Evolutionary conservation across 2,113 vertebrate species (phyloP).

Genomic region (Lepisosteus osseus): DNA sequence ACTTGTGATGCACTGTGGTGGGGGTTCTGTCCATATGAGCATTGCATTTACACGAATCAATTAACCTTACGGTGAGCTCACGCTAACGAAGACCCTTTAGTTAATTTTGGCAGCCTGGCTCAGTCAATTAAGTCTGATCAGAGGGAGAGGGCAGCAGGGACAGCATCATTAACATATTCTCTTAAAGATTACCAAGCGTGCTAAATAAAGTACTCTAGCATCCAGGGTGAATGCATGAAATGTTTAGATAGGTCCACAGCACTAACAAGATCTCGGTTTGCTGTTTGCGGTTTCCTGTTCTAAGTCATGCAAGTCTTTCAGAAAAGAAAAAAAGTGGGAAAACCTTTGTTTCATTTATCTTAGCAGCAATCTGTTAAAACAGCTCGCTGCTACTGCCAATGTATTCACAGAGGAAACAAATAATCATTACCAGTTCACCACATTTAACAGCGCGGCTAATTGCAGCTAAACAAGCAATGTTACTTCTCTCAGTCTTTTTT

Average conservation of each 20-base stretch:
- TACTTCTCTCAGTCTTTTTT: background rate
- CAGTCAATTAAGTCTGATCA: conserved; percentile 77
- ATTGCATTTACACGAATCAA: conserved; percentile 69
- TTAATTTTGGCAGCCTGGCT: conserved; percentile 75
- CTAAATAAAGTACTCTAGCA: conserved; percentile 56
- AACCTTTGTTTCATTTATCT: background rate
- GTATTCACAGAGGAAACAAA: background rate
- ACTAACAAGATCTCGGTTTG: background rate
- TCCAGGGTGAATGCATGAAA: background rate
- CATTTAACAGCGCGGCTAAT: background rate
- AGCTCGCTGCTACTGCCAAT: background rate
- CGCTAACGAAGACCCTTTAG: conserved; percentile 58
- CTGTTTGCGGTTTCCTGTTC: background rate
- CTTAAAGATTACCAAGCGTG: conserved; percentile 63
- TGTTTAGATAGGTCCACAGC: background rate
- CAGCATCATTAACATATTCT: conserved; percentile 66
- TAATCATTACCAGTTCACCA: conserved; percentile 4
- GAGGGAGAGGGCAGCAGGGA: conserved; percentile 72
- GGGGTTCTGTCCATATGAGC: conserved; percentile 60
- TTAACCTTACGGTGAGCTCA: conserved; percentile 76
- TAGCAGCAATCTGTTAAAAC: background rate
- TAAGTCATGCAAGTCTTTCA: background rate
- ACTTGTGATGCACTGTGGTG: conserved; percentile 27
- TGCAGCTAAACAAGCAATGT: background rate
- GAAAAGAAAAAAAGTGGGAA: background rate